phyloP scores from a whole-genome alignment of 2,797 vertebrate genomes.

The Danio tinwini region DNA sequence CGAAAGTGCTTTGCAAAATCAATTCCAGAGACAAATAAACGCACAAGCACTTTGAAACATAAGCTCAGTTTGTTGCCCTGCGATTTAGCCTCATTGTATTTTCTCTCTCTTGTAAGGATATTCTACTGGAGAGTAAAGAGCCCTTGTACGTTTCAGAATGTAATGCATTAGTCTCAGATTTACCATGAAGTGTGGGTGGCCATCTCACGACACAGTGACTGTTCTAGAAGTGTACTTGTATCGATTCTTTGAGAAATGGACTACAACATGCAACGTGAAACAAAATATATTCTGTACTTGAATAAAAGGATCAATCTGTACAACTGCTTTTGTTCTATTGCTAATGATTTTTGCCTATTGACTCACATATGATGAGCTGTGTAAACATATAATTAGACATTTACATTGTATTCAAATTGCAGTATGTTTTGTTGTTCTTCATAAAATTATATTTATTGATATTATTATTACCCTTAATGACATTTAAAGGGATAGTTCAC shows the following conservation, averaged over 20 bases:
- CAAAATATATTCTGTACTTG: slow-evolving; percentile 62
- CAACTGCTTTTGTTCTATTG: slow-evolving; percentile 22
- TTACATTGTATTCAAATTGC: background rate
- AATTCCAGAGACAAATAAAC: slow-evolving; percentile 66
- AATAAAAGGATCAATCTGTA: slow-evolving; percentile 62
- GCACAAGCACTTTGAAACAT: slow-evolving; percentile 81
- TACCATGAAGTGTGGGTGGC: slow-evolving; percentile 55
- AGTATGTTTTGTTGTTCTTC: background rate
- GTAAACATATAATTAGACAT: background rate
- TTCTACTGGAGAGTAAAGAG: slow-evolving; percentile 28
- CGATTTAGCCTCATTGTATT: slow-evolving; percentile 56
- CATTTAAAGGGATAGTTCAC: no score
- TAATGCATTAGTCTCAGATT: slow-evolving; percentile 42
- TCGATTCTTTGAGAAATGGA: slow-evolving; percentile 48
- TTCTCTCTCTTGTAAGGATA: slow-evolving; percentile 20
- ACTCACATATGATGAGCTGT: background rate
- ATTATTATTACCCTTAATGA: no score
- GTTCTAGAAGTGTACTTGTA: slow-evolving; percentile 62
- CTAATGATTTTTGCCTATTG: slow-evolving; percentile 7
- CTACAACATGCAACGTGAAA: slow-evolving; percentile 60
- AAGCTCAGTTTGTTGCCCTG: slow-evolving; percentile 48
- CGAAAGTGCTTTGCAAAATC: slow-evolving; percentile 57
- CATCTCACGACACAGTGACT: slow-evolving; percentile 56
- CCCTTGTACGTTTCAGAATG: slow-evolving; percentile 35
- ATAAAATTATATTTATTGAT: no score